These are phyloP conservation scores for Eristalinus aeneus DNA, from an alignment of 2,888 invertebrate species.

Conservation along the genomic window DNA sequence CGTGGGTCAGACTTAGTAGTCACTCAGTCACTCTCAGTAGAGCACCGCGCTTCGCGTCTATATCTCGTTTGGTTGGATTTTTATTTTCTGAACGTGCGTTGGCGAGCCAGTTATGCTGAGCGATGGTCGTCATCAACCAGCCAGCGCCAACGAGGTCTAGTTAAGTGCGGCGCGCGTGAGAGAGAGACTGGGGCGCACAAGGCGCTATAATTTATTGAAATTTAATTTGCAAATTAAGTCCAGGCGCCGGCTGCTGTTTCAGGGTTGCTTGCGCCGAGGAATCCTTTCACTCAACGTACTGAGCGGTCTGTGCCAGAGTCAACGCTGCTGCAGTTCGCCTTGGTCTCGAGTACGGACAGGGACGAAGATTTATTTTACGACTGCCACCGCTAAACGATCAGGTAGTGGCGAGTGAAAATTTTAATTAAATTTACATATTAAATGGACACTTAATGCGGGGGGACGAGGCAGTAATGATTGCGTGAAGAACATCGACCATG, in stretches of 20 bases:
- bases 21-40: neutral
- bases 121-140: neutral
- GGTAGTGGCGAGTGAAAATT: slow-evolving; percentile 43
- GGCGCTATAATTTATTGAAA: slow-evolving; percentile 48
- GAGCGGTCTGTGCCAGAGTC: neutral
- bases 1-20: slow-evolving; percentile 49
- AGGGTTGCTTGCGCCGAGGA: slow-evolving; percentile 24
- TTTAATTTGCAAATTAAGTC: slow-evolving; percentile 35
- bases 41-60: neutral
- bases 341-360: neutral
- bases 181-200: slow-evolving; percentile 33
- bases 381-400: slow-evolving; percentile 18
- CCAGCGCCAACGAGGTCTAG: slow-evolving; percentile 32
- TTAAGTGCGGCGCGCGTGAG: slow-evolving; percentile 24
- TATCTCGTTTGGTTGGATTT: slow-evolving; percentile 12
- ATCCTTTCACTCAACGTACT: slow-evolving; percentile 50
- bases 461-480: neutral
- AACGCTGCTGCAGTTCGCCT: neutral
- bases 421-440: slow-evolving; percentile 66
- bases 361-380: slow-evolving; percentile 37
- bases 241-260: slow-evolving; percentile 24
- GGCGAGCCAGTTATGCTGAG: slow-evolving; percentile 56
- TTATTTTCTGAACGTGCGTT: slow-evolving; percentile 31
- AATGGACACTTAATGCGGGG: slow-evolving; percentile 36
- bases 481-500: neutral